Evolutionary conservation across 2,888 invertebrate genomes (phyloP).

Genomic region (Tillus elongatus): DNA sequence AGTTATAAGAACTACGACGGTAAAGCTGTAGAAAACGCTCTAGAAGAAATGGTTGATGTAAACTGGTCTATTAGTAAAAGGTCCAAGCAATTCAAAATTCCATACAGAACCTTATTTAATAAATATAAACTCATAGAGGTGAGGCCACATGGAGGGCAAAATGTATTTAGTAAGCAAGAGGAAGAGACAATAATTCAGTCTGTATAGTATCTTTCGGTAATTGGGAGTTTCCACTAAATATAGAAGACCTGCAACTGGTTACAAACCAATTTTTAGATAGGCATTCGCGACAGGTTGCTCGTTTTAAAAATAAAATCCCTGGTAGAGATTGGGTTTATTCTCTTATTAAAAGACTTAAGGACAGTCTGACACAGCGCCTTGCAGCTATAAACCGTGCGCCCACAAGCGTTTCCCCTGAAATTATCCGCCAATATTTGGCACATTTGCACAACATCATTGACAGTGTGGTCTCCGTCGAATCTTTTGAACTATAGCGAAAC

Average conservation of each 20-base stretch:
- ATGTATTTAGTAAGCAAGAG: conserved; percentile 9
- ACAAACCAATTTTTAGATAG: conserved; percentile 18
- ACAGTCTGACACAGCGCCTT: no score
- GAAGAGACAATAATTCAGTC: conserved; percentile 9
- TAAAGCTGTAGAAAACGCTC: conserved; percentile 13
- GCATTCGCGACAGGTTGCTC: no score
- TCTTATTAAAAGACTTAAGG: no score
- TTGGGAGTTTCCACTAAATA: conserved; percentile 13
- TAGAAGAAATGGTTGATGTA: conserved; percentile 16
- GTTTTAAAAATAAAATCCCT: no score
- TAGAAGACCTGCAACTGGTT: conserved; percentile 19
- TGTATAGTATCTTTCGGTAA: conserved; percentile 17
- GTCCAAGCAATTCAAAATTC: conserved; percentile 12
- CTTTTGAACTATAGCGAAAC: no score
- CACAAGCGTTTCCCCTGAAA: no score
- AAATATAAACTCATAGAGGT: conserved; percentile 11
- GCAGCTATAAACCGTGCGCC: no score
- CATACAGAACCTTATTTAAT: conserved; percentile 13
- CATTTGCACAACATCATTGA: no score
- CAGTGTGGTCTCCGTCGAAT: no score
- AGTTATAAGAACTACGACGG: conserved; percentile 6
- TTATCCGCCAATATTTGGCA: no score
- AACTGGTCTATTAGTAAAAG: conserved; percentile 15
- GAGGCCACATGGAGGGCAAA: conserved; percentile 11
- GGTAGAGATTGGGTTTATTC: no score